These are phyloP conservation scores for Eumerus sabulonum DNA, from an alignment of 2,888 invertebrate genomes.

Conservation along the genomic window DNA sequence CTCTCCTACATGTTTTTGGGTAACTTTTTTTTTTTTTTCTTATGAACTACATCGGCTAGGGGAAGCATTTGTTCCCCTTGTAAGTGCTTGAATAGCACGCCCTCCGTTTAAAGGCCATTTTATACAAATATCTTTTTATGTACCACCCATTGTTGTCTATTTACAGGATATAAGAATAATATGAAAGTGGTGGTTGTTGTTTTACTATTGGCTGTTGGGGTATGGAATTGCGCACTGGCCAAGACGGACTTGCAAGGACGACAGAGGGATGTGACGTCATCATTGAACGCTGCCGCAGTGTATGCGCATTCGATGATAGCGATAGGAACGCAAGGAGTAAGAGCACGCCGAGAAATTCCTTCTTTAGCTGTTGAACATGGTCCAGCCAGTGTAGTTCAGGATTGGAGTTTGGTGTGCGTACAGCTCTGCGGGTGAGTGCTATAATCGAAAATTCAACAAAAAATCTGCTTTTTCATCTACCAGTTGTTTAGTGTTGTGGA, in stretches of 20 bases:
- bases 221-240: conserved; percentile 44
- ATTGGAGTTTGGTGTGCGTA: conserved; percentile 79
- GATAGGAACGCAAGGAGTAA: conserved; percentile 37
- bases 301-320: conserved; percentile 46
- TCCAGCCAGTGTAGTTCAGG: conserved; percentile 77
- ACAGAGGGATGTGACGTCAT: conserved; percentile 57
- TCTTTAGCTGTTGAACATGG: conserved; percentile 70
- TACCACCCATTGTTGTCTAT: conserved; percentile 56
- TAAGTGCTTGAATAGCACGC: conserved; percentile 37
- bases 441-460: conserved; percentile 21
- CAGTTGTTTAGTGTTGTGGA: conserved; percentile 40
- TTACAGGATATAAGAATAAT: conserved; percentile 34
- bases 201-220: conserved; percentile 52
- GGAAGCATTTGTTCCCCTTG: no score
- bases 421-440: conserved; percentile 79
- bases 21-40: no score
- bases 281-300: conserved; percentile 59
- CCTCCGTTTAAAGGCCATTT: conserved; percentile 61
- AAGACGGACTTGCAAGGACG: conserved; percentile 38
- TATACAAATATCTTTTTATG: conserved; percentile 49
- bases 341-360: conserved; percentile 54
- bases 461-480: no score
- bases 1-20: conserved; percentile 2
- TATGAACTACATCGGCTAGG: no score
- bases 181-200: conserved; percentile 59